A percentile compares a stretch with the other conserved stretches of the same genome.
These are phyloP conservation scores for Tholera decimalis DNA, from an alignment of 2,888 invertebrate genomes.

Conservation along the genomic window DNA sequence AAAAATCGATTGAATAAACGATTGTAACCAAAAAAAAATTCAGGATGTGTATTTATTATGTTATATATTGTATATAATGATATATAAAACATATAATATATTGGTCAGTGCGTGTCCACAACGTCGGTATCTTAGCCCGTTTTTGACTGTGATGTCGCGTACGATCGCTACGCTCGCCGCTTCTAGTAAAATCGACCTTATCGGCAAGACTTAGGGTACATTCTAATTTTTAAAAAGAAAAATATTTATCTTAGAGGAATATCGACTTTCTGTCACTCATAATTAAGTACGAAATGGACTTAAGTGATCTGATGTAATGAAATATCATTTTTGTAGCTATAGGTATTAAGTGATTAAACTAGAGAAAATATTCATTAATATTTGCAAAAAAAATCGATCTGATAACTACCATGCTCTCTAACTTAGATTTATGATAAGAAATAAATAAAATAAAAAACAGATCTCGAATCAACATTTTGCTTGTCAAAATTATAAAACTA, in stretches of 20 bases:
- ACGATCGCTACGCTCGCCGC: constrained; percentile 54
- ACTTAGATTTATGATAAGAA: constrained; percentile 45
- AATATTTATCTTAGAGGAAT: constrained; percentile 11
- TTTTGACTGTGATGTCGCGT: constrained; percentile 66
- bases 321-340: constrained; percentile 47
- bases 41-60: too few species aligned
- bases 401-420: constrained; percentile 55
- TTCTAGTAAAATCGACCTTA: constrained; percentile 33
- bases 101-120: constrained; percentile 41
- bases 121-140: constrained; percentile 57
- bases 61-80: constrained; percentile 24
- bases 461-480: neutral
- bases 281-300: constrained; percentile 22
- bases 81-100: constrained; percentile 24
- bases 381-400: constrained; percentile 35
- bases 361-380: neutral
- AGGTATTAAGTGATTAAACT: constrained; percentile 31
- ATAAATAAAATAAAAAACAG: too few species aligned
- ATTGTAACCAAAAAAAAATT: too few species aligned
- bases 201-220: neutral
- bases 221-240: constrained; percentile 21
- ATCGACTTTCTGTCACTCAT: constrained; percentile 5
- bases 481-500: constrained; percentile 12
- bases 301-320: constrained; percentile 11
- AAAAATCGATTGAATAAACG: too few species aligned